These are phyloP conservation scores for Ellobius talpinus DNA, from an alignment of 2,113 vertebrate species.

Conservation along the genomic window DNA sequence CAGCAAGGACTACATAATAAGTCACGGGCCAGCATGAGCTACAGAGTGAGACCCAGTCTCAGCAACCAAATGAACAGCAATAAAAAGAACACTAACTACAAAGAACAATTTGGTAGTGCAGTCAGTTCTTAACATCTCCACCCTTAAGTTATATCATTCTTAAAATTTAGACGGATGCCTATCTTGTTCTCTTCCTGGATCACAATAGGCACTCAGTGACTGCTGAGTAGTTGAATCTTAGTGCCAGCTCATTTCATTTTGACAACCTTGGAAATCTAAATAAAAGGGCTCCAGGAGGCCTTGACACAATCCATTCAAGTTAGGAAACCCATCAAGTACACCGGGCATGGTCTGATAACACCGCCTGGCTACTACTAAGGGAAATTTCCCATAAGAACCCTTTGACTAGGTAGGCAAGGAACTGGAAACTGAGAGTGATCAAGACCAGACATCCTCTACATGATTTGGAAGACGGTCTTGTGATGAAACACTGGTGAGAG, in stretches of 20 bases:
- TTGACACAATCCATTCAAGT: conserved; percentile 21
- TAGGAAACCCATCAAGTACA: neutral
- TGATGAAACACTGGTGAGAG: neutral
- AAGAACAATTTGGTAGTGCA: neutral
- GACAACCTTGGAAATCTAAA: neutral
- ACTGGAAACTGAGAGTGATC: neutral
- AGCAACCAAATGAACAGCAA: neutral
- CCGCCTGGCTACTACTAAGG: neutral
- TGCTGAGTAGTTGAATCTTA: neutral
- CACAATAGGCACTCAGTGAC: neutral
- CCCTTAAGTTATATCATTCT: neutral
- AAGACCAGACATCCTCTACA: neutral
- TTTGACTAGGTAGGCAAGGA: neutral
- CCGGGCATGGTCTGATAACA: neutral
- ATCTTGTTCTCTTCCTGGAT: neutral
- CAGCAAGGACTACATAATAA: neutral
- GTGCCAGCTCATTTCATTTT: neutral
- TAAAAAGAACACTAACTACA: too few relatives aligned
- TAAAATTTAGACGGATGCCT: neutral
- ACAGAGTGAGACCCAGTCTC: neutral
- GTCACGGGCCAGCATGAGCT: neutral
- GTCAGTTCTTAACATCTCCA: neutral
- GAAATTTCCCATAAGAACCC: neutral
- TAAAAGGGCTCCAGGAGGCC: neutral
- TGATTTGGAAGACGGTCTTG: neutral